Conservation (phyloP, 2,113 vertebrate species). For the Neolamprologus brichardi region DNA sequence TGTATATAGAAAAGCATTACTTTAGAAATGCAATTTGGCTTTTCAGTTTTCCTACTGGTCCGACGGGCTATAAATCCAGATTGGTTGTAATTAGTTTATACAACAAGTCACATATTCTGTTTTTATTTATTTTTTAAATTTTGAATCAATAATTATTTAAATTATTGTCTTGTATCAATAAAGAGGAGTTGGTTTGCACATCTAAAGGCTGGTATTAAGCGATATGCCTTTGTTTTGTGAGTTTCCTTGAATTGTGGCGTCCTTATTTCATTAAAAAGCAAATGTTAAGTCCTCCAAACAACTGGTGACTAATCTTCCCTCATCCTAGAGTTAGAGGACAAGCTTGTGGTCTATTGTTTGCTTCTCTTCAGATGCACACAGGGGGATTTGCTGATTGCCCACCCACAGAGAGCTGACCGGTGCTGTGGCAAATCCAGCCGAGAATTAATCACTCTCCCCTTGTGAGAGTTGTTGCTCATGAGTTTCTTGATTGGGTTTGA, state of each 20-base stretch:
- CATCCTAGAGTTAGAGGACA: not conserved
- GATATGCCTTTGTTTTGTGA: not conserved
- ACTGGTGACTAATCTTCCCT: constrained; percentile 16
- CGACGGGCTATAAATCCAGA: not conserved
- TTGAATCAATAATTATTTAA: not conserved
- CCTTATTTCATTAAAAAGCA: not conserved
- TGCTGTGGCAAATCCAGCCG: not conserved
- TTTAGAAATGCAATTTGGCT: not conserved
- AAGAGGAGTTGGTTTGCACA: not conserved
- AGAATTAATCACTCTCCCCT: not conserved
- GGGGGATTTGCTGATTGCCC: not conserved
- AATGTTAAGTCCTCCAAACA: not conserved
- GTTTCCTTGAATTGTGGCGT: not conserved
- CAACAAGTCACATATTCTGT: not conserved
- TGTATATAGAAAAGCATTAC: not conserved
- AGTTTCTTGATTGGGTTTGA: not conserved
- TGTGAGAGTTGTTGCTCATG: not conserved
- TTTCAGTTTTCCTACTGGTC: not conserved
- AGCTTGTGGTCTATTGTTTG: constrained; percentile 11
- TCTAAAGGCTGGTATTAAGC: not conserved
- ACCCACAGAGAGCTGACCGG: not conserved
- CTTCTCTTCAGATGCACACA: not conserved
- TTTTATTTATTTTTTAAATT: not conserved
- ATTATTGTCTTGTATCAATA: not conserved
- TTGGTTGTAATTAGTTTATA: not conserved